Evolutionary conservation across 2,888 invertebrate species (phyloP).

Genomic region (Anarsia innoxiella): DNA sequence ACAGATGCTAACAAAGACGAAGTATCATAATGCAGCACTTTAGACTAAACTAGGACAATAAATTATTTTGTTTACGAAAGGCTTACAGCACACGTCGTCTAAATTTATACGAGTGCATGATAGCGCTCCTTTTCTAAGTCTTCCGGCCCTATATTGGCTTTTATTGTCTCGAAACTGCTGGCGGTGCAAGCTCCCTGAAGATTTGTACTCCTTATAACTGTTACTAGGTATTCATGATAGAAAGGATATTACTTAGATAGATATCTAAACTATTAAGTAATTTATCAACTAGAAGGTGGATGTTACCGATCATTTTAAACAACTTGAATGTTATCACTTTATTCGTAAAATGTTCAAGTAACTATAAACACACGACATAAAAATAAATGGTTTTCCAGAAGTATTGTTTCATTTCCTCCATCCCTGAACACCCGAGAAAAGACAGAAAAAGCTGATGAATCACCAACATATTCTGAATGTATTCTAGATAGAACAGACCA

Average conservation of each 20-base stretch:
- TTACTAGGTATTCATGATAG: conserved; percentile 26
- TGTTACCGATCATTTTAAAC: conserved; percentile 42
- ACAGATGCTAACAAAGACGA: too few species aligned
- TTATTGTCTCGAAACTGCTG: conserved; percentile 30
- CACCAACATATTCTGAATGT: too few species aligned
- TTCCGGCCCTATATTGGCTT: conserved; percentile 56
- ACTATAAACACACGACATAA: conserved; percentile 42
- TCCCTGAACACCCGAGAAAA: conserved; percentile 1
- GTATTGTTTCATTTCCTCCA: conserved; percentile 31
- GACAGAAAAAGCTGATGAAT: too few species aligned
- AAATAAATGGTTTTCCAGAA: conserved; percentile 65
- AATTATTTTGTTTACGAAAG: conserved; percentile 49
- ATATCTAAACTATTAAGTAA: conserved; percentile 29
- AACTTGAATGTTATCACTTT: conserved; percentile 66
- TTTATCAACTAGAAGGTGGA: conserved; percentile 38
- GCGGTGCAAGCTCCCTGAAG: conserved; percentile 22
- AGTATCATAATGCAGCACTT: too few species aligned
- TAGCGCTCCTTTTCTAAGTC: conserved; percentile 37
- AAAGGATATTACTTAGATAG: conserved; percentile 13
- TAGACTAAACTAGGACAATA: conserved; percentile 74
- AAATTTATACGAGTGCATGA: conserved; percentile 14
- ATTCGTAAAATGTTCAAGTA: conserved; percentile 55
- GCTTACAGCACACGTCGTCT: conserved; percentile 22
- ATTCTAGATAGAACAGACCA: too few species aligned
- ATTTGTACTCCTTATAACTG: conserved; percentile 29